Evolutionary conservation across 2,113 vertebrate genomes (phyloP).

Genomic region (Cacatua alba): DNA sequence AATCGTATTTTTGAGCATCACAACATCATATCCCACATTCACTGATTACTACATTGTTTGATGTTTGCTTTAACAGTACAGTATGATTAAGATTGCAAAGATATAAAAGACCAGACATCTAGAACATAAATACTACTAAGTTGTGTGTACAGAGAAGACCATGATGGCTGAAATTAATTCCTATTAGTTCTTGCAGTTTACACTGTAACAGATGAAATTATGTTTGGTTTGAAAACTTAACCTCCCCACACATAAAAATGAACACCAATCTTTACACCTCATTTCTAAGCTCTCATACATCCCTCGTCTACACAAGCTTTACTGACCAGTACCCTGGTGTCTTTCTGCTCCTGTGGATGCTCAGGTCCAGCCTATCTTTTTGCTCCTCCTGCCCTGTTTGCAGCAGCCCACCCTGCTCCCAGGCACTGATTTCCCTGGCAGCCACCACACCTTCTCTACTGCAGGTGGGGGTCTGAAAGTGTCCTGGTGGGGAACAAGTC

Average conservation of each 20-base stretch:
- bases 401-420: background rate
- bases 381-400: background rate
- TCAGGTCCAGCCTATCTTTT: background rate
- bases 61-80: background rate
- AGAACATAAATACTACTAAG: background rate
- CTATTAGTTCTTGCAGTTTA: background rate
- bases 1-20: background rate
- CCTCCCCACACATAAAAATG: background rate
- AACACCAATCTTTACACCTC: background rate
- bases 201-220: background rate
- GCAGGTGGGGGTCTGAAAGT: background rate
- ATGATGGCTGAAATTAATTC: background rate
- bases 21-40: background rate
- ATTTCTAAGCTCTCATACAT: background rate
- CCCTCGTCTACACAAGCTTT: background rate
- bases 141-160: fast-evolving
- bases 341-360: background rate
- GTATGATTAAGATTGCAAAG: background rate
- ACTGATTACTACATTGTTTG: background rate
- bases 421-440: background rate
- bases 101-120: background rate
- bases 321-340: background rate
- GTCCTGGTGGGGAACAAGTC: background rate
- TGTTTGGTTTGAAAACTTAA: background rate
- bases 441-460: background rate